A percentile compares a stretch with the other conserved stretches of the same genome.
Evolutionary conservation across 2,888 invertebrate species (phyloP).

Genomic region (Vandiemenella viatica): DNA sequence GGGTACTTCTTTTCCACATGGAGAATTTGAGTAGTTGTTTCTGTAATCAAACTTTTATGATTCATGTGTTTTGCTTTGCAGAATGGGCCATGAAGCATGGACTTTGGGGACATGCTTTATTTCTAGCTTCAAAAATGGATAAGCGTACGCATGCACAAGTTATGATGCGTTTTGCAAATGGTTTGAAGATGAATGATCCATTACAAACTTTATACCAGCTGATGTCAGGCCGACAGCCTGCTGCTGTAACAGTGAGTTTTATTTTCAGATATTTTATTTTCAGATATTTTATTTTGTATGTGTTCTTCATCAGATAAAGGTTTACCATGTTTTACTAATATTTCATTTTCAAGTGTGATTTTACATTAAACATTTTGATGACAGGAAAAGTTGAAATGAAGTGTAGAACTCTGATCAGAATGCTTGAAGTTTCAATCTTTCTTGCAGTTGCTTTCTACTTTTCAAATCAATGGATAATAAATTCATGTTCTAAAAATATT

Average conservation of each 20-base stretch:
- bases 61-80: conserved; percentile 25
- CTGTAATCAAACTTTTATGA: conserved; percentile 4
- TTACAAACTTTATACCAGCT: conserved; percentile 87
- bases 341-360: too few species aligned
- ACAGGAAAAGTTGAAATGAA: too few species aligned
- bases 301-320: too few species aligned
- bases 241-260: conserved; percentile 50
- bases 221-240: conserved; percentile 66
- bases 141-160: conserved; percentile 72
- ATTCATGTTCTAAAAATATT: too few species aligned
- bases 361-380: too few species aligned
- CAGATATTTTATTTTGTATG: background rate
- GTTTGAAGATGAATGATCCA: conserved; percentile 70
- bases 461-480: too few species aligned
- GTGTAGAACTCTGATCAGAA: too few species aligned
- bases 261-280: background rate
- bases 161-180: conserved; percentile 75
- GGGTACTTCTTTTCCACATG: too few species aligned
- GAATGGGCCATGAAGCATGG: conserved; percentile 82
- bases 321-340: too few species aligned
- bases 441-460: too few species aligned
- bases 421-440: too few species aligned
- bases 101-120: conserved; percentile 90
- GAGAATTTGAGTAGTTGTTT: too few species aligned
- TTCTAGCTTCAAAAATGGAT: conserved; percentile 75